Evolutionary conservation across 2,888 invertebrate species (phyloP), one percentile per base, ranked within the genome.

Genomic region (Xylota segnis): DNA sequence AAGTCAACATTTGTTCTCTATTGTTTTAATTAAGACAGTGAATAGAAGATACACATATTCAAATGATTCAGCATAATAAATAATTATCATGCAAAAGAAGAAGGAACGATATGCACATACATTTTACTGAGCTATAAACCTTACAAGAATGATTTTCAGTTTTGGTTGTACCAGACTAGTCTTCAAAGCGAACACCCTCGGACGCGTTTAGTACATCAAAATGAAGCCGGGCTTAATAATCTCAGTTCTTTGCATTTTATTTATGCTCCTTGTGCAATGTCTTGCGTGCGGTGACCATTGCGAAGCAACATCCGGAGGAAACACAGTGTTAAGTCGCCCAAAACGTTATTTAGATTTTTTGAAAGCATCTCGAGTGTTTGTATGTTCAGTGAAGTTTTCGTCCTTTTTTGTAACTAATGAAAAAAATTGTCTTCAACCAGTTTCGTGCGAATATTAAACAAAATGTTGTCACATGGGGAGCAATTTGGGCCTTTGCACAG

Each of bases 401-500:
- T 23, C 23, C 3, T 32, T 32, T 1, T 32, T 32, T 32, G 2
- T 32, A 32, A 32, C 7, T 32, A 32, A 32, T 32, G 7, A 32
- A 32, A 32, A 32, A 32, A 32, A 32, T 32, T 32, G 5, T 32
- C 32, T 32, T 4, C 7, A 32, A 5, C 5, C 18, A 96, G 96
- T 92, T 95, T 79, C 94, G 96, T 66, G 89, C 95, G 0, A 96
- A 96, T 91, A 94, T 94, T 87, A 96, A 96, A 92, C 94, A 94
- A 56, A 95, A 95, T 89, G 93, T 95, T 88, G 92, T 96, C 0
- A 93, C 94, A 0, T 94, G 94, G 91, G 94, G 94, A 77, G 94
- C 94, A 88, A 93, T 96, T 81, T 95, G 96, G 90, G 95, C 95
- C 0, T 94, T 95, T 84, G 95, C 95, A 0, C 90, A 95, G 87